Evolutionary conservation across 2,888 invertebrate genomes (phyloP).

Genomic region (Leucophenga maculata): DNA sequence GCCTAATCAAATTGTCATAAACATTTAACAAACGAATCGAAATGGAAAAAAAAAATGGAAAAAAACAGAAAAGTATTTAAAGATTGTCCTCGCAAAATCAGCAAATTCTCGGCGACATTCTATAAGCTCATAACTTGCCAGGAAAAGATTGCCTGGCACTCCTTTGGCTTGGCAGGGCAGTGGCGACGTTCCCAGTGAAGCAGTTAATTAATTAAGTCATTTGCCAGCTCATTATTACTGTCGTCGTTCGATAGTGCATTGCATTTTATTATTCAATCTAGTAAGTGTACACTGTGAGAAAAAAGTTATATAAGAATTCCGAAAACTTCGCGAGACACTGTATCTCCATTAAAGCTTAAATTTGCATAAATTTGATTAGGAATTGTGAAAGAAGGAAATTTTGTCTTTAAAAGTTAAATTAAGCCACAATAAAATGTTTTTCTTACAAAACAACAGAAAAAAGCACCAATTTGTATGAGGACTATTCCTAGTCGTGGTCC

Average conservation of each 20-base stretch:
- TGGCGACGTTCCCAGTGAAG: background rate
- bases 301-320: background rate
- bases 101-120: background rate
- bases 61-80: background rate
- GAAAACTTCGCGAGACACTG: no score
- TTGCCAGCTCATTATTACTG: constrained; percentile 59
- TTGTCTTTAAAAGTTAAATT: no score
- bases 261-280: constrained; percentile 1
- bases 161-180: background rate
- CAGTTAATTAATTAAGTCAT: constrained; percentile 56
- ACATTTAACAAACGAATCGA: constrained; percentile 40
- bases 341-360: no score
- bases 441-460: no score
- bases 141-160: background rate
- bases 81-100: background rate
- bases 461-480: no score
- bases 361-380: no score
- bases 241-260: background rate
- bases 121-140: background rate
- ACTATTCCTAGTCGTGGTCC: no score
- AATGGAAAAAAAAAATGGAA: background rate
- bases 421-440: no score
- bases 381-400: no score
- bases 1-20: constrained; percentile 41
- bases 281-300: background rate